phyloP scores from a whole-genome alignment of 2,113 vertebrate genomes.

The Paracanthobrama guichenoti region DNA sequence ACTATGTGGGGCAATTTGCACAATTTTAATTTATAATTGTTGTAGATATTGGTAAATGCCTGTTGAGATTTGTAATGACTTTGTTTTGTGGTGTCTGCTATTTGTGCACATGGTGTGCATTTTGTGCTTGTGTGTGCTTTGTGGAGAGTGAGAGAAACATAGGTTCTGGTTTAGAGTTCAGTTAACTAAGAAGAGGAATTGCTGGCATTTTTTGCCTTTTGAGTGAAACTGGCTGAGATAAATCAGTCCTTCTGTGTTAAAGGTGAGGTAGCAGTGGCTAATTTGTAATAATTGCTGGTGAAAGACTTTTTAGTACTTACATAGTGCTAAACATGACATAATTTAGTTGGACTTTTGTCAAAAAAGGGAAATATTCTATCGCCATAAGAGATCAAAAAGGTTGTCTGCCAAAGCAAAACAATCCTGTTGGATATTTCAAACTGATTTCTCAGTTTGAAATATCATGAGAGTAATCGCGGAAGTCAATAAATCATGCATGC shows the following conservation, averaged over 20 bases:
- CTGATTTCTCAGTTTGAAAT: slow-evolving; percentile 16
- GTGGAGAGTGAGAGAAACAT: neutral
- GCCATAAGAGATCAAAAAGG: slow-evolving; percentile 26
- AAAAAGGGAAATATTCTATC: neutral
- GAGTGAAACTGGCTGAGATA: neutral
- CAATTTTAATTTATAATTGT: slow-evolving; percentile 56
- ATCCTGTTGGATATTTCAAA: neutral
- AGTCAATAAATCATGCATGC: slow-evolving; percentile 21
- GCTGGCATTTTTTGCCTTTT: slow-evolving; percentile 20
- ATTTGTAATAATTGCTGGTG: slow-evolving; percentile 14
- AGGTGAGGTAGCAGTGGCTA: neutral
- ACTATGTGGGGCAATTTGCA: slow-evolving; percentile 48
- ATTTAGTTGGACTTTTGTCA: neutral
- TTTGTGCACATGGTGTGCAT: slow-evolving; percentile 34
- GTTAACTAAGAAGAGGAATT: neutral
- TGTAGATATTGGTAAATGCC: slow-evolving; percentile 53
- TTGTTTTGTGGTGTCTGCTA: slow-evolving; percentile 37
- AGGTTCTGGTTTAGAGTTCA: neutral
- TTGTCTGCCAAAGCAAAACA: slow-evolving; percentile 20
- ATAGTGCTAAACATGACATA: neutral
- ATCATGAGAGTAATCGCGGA: neutral
- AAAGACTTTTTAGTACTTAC: neutral
- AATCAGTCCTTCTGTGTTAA: slow-evolving; percentile 34
- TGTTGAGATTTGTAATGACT: slow-evolving; percentile 40
- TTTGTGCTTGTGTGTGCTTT: slow-evolving; percentile 23